Evolutionary conservation across 2,113 vertebrate species (phyloP).

Genomic region (Malurus melanocephalus): DNA sequence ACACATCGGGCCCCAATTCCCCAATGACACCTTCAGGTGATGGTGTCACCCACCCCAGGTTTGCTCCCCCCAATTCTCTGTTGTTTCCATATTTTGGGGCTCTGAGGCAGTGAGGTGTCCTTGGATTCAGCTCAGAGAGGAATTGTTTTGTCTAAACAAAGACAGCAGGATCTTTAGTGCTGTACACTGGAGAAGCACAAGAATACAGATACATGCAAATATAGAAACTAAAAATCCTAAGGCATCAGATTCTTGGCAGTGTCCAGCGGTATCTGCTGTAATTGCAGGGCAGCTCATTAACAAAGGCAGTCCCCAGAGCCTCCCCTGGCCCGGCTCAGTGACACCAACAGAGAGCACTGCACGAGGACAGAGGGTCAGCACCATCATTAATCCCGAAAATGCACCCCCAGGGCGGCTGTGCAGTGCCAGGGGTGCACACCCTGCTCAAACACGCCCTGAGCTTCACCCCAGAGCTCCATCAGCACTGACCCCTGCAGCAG

Average conservation of each 20-base stretch:
- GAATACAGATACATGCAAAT: too few species aligned
- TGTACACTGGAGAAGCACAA: too few species aligned
- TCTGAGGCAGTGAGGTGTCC: too few species aligned
- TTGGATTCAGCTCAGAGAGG: too few species aligned
- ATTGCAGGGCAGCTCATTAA: conserved; percentile 31
- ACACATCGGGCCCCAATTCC: too few species aligned
- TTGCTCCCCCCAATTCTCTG: too few species aligned
- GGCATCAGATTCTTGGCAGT: background rate
- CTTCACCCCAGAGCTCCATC: background rate
- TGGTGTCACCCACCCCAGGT: too few species aligned
- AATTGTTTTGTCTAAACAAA: too few species aligned
- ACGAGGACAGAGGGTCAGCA: conserved; percentile 47
- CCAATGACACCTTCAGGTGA: too few species aligned
- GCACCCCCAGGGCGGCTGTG: background rate
- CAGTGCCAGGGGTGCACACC: background rate
- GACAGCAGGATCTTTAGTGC: too few species aligned
- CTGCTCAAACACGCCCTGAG: background rate
- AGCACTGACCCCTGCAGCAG: background rate
- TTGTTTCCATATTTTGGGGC: too few species aligned
- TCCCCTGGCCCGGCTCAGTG: background rate
- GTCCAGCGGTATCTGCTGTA: conserved; percentile 20
- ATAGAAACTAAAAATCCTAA: too few species aligned
- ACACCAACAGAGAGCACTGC: conserved; percentile 35
- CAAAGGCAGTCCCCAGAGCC: background rate
- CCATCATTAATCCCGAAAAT: conserved; percentile 40